Evolutionary conservation across 35 echinoderm and acorn worm genomes (phyloP).

Genomic region (Hemicentrotus pulcherrimus): DNA sequence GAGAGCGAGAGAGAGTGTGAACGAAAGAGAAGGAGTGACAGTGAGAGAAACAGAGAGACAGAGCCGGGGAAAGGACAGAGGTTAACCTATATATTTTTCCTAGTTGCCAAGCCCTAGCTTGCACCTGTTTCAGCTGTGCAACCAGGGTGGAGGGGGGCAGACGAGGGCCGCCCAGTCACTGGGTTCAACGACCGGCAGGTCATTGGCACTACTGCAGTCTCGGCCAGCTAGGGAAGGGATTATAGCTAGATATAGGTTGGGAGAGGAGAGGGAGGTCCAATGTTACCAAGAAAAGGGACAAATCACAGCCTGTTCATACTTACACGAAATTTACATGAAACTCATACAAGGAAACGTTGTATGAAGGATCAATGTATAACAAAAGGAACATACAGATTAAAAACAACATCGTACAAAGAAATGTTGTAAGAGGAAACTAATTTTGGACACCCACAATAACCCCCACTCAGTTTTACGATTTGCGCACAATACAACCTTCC

Average conservation of each 20-base stretch:
- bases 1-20: not conserved
- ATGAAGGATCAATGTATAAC: no score
- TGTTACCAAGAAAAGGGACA: not conserved
- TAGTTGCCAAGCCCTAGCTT: not conserved
- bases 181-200: slow-evolving; percentile 27
- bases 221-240: not conserved
- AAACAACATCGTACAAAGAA: no score
- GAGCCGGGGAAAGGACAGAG: not conserved
- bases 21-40: not conserved
- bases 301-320: not conserved
- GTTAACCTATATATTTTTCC: not conserved
- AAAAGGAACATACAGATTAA: no score
- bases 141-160: not conserved
- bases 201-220: not conserved
- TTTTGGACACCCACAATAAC: no score
- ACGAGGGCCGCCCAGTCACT: not conserved
- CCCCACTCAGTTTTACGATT: no score
- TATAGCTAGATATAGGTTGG: slow-evolving; percentile 14
- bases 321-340: no score
- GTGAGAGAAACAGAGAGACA: not conserved
- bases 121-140: not conserved
- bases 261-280: not conserved
- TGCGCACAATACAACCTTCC: no score
- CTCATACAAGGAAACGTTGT: no score
- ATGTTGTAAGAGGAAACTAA: no score